Percentiles rank a stretch among this genome's conserved stretches.
These are phyloP conservation scores for Benthosema pterotum DNA, from an alignment of 2,797 vertebrate species.

Conservation along the genomic window DNA sequence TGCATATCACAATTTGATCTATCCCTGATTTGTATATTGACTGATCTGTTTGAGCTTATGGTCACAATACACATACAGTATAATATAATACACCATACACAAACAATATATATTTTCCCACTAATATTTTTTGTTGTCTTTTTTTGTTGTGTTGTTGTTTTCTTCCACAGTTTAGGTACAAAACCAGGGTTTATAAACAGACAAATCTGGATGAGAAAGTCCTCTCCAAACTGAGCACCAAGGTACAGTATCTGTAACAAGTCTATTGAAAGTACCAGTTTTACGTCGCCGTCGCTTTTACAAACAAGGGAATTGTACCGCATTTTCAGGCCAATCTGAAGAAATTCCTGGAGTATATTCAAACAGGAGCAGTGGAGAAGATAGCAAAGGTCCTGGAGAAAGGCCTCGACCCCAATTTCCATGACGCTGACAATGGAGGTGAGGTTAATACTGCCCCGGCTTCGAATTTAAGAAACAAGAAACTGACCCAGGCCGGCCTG, in stretches of 20 bases:
- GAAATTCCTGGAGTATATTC: slow-evolving; percentile 91
- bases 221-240: slow-evolving; percentile 89
- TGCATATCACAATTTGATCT: too few relatives aligned
- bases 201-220: slow-evolving; percentile 93
- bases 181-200: slow-evolving; percentile 94
- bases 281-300: too few relatives aligned
- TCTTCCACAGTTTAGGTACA: slow-evolving; percentile 89
- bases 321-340: slow-evolving; percentile 86
- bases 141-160: slow-evolving; percentile 32
- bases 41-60: too few relatives aligned
- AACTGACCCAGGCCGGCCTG: too few relatives aligned
- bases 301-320: background rate
- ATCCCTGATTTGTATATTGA: too few relatives aligned
- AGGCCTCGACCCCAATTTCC: slow-evolving; percentile 93
- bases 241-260: slow-evolving; percentile 79
- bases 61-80: too few relatives aligned
- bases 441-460: slow-evolving; percentile 33
- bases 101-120: too few relatives aligned
- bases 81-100: too few relatives aligned
- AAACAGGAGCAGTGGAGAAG: slow-evolving; percentile 86
- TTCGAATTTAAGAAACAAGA: background rate
- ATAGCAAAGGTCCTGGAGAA: slow-evolving; percentile 89
- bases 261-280: background rate
- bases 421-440: slow-evolving; percentile 92
- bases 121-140: too few relatives aligned